phyloP scores from a whole-genome alignment of 2,888 invertebrate species.

The Cosmopolites sordidus region DNA sequence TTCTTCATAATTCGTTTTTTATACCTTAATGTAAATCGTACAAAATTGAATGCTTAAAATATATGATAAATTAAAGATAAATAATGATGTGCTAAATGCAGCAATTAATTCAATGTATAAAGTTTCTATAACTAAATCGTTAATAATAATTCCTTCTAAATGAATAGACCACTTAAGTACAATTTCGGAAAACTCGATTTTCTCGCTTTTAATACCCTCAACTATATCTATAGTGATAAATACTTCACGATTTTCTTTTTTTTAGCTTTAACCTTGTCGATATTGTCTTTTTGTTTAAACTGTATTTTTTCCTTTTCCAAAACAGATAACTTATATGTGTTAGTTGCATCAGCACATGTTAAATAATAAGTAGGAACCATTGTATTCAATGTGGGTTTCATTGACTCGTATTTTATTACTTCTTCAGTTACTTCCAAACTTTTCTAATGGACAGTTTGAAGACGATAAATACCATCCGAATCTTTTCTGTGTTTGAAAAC shows the following conservation, averaged over 20 bases:
- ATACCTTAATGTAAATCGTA: no score
- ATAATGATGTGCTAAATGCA: no score
- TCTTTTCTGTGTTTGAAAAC: constrained; percentile 67
- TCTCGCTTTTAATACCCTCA: no score
- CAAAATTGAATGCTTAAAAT: no score
- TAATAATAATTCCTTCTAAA: no score
- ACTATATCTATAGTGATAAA: no score
- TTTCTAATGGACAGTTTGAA: constrained; percentile 89
- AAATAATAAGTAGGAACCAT: constrained; percentile 9
- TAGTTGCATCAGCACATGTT: constrained; percentile 7
- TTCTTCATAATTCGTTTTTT: no score
- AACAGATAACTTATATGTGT: constrained; percentile 16
- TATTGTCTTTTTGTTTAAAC: neutral
- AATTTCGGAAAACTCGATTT: no score
- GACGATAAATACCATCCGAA: constrained; percentile 74
- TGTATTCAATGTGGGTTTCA: constrained; percentile 20
- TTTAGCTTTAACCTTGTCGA: neutral
- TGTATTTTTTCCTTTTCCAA: constrained; percentile 5
- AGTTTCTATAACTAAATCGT: no score
- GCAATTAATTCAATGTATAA: no score
- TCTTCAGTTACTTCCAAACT: constrained; percentile 74
- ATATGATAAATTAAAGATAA: no score
- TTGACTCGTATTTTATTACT: constrained; percentile 48
- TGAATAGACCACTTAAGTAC: no score
- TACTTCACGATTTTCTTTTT: constrained; percentile 33